Evolutionary conservation across 2,113 vertebrate species (phyloP).

Genomic region (Sander lucioperca): DNA sequence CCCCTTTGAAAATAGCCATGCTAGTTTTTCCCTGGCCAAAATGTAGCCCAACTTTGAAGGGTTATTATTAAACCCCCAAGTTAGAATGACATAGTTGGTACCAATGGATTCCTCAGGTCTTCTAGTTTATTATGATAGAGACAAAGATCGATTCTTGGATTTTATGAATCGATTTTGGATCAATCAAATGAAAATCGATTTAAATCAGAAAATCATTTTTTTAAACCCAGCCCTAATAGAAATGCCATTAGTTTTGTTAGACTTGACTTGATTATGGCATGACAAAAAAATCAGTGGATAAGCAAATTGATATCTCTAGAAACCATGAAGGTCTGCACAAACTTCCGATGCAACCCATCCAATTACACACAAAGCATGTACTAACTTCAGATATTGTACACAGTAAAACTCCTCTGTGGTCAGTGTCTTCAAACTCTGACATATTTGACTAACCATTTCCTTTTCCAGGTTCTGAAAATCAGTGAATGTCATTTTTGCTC

Average conservation of each 20-base stretch:
- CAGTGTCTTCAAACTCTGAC: not conserved
- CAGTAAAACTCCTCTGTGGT: not conserved
- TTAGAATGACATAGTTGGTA: too few relatives aligned
- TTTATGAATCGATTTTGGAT: too few relatives aligned
- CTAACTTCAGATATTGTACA: not conserved
- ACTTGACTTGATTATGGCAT: not conserved
- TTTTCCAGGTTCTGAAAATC: conserved; percentile 22
- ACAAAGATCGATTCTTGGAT: too few relatives aligned
- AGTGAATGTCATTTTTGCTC: conserved; percentile 12
- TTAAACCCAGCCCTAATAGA: too few relatives aligned
- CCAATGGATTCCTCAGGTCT: too few relatives aligned
- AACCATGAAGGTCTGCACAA: not conserved
- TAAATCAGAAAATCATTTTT: too few relatives aligned
- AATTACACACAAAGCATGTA: not conserved
- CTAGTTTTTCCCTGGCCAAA: too few relatives aligned
- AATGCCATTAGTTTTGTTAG: not conserved
- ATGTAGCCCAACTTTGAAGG: too few relatives aligned
- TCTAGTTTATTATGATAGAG: too few relatives aligned
- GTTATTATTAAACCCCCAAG: too few relatives aligned
- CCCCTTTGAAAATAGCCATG: too few relatives aligned
- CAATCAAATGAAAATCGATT: too few relatives aligned
- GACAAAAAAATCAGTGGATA: not conserved
- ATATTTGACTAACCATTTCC: conserved; percentile 7
- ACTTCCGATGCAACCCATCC: not conserved
- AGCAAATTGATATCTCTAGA: not conserved